phyloP scores from a whole-genome alignment of 2,797 vertebrate species.

The Poecilia velifera region DNA sequence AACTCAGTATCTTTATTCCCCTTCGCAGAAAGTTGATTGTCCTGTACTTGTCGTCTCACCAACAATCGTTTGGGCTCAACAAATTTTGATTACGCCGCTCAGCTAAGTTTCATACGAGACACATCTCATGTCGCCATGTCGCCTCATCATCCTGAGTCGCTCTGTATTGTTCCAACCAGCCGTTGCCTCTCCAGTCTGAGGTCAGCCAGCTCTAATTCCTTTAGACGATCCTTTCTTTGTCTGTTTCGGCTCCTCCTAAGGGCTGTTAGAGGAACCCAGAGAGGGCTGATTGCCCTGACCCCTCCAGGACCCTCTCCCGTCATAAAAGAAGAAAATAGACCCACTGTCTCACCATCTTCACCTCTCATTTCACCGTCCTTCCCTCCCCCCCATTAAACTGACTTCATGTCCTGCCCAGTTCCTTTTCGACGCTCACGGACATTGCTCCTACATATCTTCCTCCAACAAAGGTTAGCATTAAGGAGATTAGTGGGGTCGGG shows the following conservation, averaged over 20 bases:
- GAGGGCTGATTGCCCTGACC: constrained; percentile 57
- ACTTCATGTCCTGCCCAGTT: constrained; percentile 46
- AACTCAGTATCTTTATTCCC: constrained; percentile 9
- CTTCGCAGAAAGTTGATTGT: constrained; percentile 20
- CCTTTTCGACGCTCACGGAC: constrained; percentile 38
- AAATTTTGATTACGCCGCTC: constrained; percentile 32
- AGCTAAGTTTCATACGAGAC: constrained; percentile 57
- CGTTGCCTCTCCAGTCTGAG: constrained; percentile 14
- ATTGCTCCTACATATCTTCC: constrained; percentile 45
- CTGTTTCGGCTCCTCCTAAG: constrained; percentile 54
- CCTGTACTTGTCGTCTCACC: constrained; percentile 22
- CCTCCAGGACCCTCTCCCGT: constrained; percentile 36
- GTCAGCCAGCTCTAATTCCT: constrained; percentile 49
- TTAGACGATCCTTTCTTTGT: constrained; percentile 45
- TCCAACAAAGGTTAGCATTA: constrained; percentile 56
- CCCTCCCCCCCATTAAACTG: constrained; percentile 25
- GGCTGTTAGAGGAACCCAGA: constrained; percentile 61
- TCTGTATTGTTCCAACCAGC: constrained; percentile 21
- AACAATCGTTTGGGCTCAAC: constrained; percentile 19
- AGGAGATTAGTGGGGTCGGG: constrained; percentile 79
- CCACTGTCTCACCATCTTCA: constrained; percentile 58
- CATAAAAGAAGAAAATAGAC: constrained; percentile 36
- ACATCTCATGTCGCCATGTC: constrained; percentile 39
- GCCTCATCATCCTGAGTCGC: constrained; percentile 53
- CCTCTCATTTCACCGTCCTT: constrained; percentile 42